phyloP scores from a whole-genome alignment of 1,140 invertebrate species.

The Micrasema longulum region DNA sequence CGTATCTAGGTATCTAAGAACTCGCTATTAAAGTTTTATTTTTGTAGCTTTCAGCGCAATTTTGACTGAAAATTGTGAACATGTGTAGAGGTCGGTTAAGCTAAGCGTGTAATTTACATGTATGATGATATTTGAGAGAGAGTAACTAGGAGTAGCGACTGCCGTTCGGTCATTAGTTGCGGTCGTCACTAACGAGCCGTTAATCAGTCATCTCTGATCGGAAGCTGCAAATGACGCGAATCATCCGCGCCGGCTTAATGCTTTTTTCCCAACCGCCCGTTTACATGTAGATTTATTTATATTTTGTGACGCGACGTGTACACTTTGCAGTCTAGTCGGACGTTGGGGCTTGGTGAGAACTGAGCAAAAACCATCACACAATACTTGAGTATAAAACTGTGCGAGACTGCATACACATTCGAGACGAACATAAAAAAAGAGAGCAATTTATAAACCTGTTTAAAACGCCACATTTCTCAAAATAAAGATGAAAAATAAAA shows the following conservation, averaged over 20 bases:
- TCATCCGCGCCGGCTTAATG: constrained; percentile 28
- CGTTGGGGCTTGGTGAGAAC: too few species aligned
- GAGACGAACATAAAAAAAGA: too few species aligned
- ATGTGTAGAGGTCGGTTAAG: constrained; percentile 15
- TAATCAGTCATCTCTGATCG: constrained; percentile 43
- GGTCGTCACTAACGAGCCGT: constrained; percentile 30
- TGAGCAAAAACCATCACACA: too few species aligned
- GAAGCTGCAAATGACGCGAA: constrained; percentile 40
- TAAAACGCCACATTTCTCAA: too few species aligned
- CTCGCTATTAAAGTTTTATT: too few species aligned
- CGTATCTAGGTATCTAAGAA: neutral
- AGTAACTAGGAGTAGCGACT: neutral
- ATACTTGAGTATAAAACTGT: too few species aligned
- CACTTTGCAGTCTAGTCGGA: too few species aligned
- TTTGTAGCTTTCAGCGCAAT: neutral
- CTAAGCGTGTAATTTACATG: constrained; percentile 23
- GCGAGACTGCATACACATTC: too few species aligned
- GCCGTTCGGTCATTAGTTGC: constrained; percentile 30
- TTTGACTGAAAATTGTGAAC: neutral
- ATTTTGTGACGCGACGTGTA: constrained; percentile 56
- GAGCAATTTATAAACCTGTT: too few species aligned
- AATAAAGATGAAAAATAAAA: too few species aligned
- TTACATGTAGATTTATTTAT: constrained; percentile 39
- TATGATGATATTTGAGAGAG: constrained; percentile 4
- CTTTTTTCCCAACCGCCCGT: constrained; percentile 19